These are phyloP conservation scores for Tetragonisca angustula DNA, from an alignment of 2,888 invertebrate genomes.

Conservation along the genomic window DNA sequence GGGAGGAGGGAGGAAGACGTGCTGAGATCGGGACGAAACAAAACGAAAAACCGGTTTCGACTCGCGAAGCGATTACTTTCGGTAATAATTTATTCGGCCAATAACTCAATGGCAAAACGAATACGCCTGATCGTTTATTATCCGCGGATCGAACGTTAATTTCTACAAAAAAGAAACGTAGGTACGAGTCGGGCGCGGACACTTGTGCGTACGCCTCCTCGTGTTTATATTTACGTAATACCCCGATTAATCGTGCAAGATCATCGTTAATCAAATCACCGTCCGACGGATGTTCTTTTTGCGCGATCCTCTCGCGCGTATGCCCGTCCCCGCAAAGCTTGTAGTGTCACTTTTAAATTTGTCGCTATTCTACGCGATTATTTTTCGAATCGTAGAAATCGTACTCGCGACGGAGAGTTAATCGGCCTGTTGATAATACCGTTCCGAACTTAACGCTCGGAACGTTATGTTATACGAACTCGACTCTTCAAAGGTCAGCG, in stretches of 20 bases:
- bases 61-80: constrained; percentile 44
- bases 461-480: not conserved
- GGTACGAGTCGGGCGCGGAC: not conserved
- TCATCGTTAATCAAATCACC: constrained; percentile 58
- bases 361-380: not conserved
- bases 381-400: not conserved
- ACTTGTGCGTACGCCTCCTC: constrained; percentile 10
- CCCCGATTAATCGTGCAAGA: constrained; percentile 59
- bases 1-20: not conserved
- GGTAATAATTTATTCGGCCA: constrained; percentile 52
- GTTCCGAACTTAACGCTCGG: not conserved
- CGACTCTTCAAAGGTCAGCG: constrained; percentile 14
- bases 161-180: constrained; percentile 44
- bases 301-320: not conserved
- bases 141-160: constrained; percentile 49
- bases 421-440: not conserved
- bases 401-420: constrained; percentile 3
- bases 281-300: constrained; percentile 20
- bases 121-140: constrained; percentile 51
- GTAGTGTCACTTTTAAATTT: not conserved
- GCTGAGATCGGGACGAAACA: constrained; percentile 4
- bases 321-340: not conserved
- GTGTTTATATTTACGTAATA: constrained; percentile 52
- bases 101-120: constrained; percentile 54
- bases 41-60: constrained; percentile 56